Evolutionary conservation across 2,113 vertebrate species (phyloP), one percentile per base, ranked within the genome.

Genomic region (Neotragus pygmaeus): DNA sequence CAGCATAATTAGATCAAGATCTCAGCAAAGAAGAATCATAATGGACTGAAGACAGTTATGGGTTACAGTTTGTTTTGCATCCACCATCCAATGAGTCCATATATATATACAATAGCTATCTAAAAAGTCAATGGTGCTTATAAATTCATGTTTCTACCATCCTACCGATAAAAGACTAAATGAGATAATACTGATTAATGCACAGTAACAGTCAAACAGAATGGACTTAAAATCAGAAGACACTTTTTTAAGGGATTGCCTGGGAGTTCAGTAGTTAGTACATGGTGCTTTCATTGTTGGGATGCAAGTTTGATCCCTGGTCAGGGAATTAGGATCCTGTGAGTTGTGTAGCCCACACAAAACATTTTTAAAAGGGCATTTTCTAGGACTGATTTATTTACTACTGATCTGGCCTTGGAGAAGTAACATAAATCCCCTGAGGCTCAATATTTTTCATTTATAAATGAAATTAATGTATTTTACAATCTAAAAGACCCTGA

Each of bases 1-100:
- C 96, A 98, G 96, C 96, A 98, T 97, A 98, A 98, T 98, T 98
- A 98, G 87, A 98, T 98, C 94, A 98, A 98, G 97, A 95, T 96
- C 91, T 94, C 51, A 93, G 92, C 1, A 47, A 97, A 96, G 84
- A 96, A 87, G 60, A 93, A 86, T 51, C 96, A 45, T 47, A 43
- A 58, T 82, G 30, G 60, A 64, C 96, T 51, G 14, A 81, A 98
- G 92, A 97, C 92, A 86, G 49, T 84, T 98, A 85, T 93, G 70
- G 60, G 92, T 97, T 87, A 96, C 5, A 95, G 28, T 66, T 5
- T 33, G 55, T 97, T 82, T 94, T 91, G 23, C 95, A 97, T 45
- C 70, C 60, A 73, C 5, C 23, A 23, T 88, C 90, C 88, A 90
- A 51, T 88, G 89, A 98, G 66, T 27, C 36, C 25, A 87, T 45